Evolutionary conservation across 2,888 invertebrate genomes (phyloP), one percentile per base, ranked within the genome.

Genomic region (Dusona sp.): DNA sequence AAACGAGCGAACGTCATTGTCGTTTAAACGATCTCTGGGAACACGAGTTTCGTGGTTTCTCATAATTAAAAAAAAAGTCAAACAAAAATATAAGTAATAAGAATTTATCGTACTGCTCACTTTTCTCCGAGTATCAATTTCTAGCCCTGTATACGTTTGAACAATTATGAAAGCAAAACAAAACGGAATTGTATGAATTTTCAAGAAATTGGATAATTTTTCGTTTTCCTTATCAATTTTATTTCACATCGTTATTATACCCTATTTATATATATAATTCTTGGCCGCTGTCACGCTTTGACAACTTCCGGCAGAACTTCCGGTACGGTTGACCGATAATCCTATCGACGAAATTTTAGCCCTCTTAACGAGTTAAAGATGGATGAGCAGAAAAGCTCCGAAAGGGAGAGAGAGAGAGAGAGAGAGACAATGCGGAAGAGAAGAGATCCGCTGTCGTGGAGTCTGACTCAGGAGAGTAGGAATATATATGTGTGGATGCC

Each of bases 21-120:
- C 25, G 65, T 77, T 87, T 87, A 86, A 88, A 84, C 73, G 82
- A 84, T 79, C 74, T 84, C 82, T 86, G 87, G 81, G 88, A 88
- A 88, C 84, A 73, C 57, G 51, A 72, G 78, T 85, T 88, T 79
- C 61, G 82, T 77, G 73, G 65, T 73, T 88, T 85, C 87, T 75
- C 87, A 84, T 88, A 79, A 82, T 70, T 25, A 25, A 2, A 25
- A 25, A 57, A 54, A 54, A 54, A 54, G 13, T 25, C 25, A 13
- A 48, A n/a, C 11, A 48, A 48, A 38, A 38, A 38, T n/a, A n/a
- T n/a, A 16, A 48, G n/a, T 48, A 48, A 48, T 48, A 48, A n/a
- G 16, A 19, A 19, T 16, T n/a, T 19, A 48, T 48, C 48, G 48
- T 7, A 4, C 19, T 6, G 19, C 19, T 19, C 19, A 11, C 19